phyloP scores from a whole-genome alignment of 2,888 invertebrate species.

The Tillus elongatus region DNA sequence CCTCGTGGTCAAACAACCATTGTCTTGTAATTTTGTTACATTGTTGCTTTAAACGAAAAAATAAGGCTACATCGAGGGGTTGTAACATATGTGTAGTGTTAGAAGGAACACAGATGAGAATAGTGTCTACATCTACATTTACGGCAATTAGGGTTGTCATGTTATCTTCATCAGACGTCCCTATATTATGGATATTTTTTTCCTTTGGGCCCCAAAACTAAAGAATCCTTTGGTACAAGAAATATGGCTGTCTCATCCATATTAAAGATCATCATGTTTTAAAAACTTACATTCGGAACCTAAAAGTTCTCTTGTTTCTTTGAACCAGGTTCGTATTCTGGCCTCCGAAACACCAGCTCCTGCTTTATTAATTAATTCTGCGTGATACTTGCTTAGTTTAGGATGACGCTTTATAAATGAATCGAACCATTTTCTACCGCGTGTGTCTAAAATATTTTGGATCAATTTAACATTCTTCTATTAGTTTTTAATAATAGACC shows the following conservation, averaged over 20 bases:
- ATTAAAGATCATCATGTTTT: constrained; percentile 9
- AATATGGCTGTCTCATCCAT: constrained; percentile 18
- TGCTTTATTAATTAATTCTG: constrained; percentile 13
- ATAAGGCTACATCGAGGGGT: constrained; percentile 5
- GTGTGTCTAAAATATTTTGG: constrained; percentile 10
- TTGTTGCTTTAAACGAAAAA: constrained; percentile 6
- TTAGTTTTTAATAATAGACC: constrained; percentile 8
- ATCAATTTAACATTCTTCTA: constrained; percentile 8
- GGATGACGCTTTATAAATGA: constrained; percentile 15
- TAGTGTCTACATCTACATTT: constrained; percentile 14
- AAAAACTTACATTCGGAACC: constrained; percentile 8
- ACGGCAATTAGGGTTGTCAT: constrained; percentile 14
- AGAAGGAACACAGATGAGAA: too few species aligned
- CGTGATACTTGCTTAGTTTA: constrained; percentile 10
- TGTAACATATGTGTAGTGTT: constrained; percentile 4
- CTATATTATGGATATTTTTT: constrained; percentile 9
- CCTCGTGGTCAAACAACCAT: constrained; percentile 7
- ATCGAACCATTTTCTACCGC: constrained; percentile 15
- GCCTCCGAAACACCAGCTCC: constrained; percentile 13
- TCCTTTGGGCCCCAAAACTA: constrained; percentile 13
- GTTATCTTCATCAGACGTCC: constrained; percentile 14
- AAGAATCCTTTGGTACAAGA: constrained; percentile 14
- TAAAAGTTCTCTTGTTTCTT: constrained; percentile 12
- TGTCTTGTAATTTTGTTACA: neutral
- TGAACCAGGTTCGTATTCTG: constrained; percentile 14